These are phyloP conservation scores for Jaculus jaculus DNA, from an alignment of 2,113 vertebrate species.

Conservation along the genomic window DNA sequence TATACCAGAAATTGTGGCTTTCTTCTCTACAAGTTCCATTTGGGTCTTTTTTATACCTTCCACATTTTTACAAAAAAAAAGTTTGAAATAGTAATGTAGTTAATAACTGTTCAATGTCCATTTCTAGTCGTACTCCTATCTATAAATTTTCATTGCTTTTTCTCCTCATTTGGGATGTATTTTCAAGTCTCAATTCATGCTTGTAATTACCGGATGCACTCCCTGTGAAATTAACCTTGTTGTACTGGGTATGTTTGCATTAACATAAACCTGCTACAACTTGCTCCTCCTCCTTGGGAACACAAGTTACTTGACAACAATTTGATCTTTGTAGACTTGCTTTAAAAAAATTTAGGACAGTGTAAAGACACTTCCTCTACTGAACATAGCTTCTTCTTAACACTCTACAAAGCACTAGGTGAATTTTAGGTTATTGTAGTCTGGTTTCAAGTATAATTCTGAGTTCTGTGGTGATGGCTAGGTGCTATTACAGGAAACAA, in stretches of 20 bases:
- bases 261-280: not conserved
- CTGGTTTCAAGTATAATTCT: not conserved
- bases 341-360: not conserved
- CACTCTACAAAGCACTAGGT: not conserved
- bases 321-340: constrained; percentile 8
- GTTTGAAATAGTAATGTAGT: not conserved
- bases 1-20: not conserved
- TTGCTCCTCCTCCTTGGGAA: not conserved
- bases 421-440: not conserved
- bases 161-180: not conserved
- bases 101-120: not conserved
- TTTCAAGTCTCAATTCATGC: not conserved
- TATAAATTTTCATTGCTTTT: not conserved
- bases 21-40: not conserved
- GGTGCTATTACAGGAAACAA: not conserved
- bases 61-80: constrained; percentile 10
- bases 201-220: not conserved
- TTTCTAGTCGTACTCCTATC: not conserved
- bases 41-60: not conserved
- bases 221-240: not conserved
- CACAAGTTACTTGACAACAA: constrained; percentile 1
- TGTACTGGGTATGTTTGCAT: not conserved
- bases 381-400: not conserved
- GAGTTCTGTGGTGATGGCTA: not conserved
- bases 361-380: not conserved